Evolutionary conservation across 2,113 vertebrate species (phyloP).

Genomic region (Odocoileus hemionus): DNA sequence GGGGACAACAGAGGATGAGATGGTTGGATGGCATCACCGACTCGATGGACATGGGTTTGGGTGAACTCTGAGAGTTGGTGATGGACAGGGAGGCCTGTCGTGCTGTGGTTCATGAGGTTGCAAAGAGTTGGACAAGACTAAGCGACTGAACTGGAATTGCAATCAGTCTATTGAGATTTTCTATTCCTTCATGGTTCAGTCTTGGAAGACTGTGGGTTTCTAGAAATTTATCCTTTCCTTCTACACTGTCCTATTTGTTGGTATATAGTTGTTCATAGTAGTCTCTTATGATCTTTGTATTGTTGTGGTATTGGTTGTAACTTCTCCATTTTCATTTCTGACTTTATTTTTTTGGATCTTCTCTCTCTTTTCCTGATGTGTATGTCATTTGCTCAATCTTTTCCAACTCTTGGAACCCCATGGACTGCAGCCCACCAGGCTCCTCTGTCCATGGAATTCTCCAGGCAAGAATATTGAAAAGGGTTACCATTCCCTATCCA

Average conservation of each 20-base stretch:
- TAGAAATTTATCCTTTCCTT: not conserved
- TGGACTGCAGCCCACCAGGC: not conserved
- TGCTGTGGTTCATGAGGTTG: not conserved
- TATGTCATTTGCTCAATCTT: not conserved
- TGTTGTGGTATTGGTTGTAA: not conserved
- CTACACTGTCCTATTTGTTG: not conserved
- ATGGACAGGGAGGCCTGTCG: not conserved
- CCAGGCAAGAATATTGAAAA: not conserved
- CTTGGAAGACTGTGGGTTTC: not conserved
- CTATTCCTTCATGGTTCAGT: not conserved
- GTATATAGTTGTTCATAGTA: not conserved
- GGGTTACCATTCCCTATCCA: not conserved
- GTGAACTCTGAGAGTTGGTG: not conserved
- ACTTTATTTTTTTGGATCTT: not conserved
- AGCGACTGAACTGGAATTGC: not conserved
- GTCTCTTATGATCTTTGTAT: not conserved
- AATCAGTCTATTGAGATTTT: not conserved
- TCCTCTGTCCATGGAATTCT: not conserved
- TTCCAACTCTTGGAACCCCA: not conserved
- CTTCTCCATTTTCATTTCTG: not conserved
- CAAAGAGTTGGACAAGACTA: fast-evolving
- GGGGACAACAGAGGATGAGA: not conserved
- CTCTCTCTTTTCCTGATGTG: not conserved
- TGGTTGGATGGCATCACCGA: not conserved
- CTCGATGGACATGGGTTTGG: not conserved